Evolutionary conservation across 1,140 invertebrate genomes (phyloP), one percentile per base, ranked within the genome.

Genomic region (Eupeodes corollae): DNA sequence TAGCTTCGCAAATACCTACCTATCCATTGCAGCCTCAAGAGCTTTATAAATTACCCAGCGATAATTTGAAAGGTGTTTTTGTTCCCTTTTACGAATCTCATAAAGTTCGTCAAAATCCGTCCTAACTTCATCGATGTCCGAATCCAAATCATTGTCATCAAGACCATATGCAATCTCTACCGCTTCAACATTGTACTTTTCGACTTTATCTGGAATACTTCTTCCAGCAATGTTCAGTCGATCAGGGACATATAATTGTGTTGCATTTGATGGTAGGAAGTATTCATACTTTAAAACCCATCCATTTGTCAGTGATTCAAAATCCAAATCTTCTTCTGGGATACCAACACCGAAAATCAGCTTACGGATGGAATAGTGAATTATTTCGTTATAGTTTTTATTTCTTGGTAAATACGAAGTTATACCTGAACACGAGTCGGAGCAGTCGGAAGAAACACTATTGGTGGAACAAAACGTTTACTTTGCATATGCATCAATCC

Each of bases 271-370:
- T 35, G 66, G 66, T 48, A 68, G 43, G 52, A 58, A 68, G 40
- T 68, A 68, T 40, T 68, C 59, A 8, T 63, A 53, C 44, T 68
- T 68, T 2, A 68, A 39, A 6, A 68, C 65, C 57, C 65, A 68
- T 10, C 66, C 66, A 13, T 59, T 63, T 13, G 61, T 66, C 3
- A 68, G 55, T 0, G 65, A 64, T 41, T 68, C 66, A 16, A 55
- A 61, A n/a, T 52, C 51, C 14, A 66, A 47, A 21, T 61, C 55
- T 16, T 63, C 60, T 5, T 67, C 56, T 1, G 66, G 66, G 39
- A 68, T 66, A 15, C 66, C 66, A 21, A 68, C 60, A 38, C 65
- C 66, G 6, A 56, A 57, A 49, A 68, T 63, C 18, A 68, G 63
- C 51, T 68, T n/a, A n/a, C n/a, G n/a, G n/a, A n/a, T n/a, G n/a